Evolutionary conservation across 2,113 vertebrate genomes (phyloP).

Genomic region (Oxygymnocypris stewartii): DNA sequence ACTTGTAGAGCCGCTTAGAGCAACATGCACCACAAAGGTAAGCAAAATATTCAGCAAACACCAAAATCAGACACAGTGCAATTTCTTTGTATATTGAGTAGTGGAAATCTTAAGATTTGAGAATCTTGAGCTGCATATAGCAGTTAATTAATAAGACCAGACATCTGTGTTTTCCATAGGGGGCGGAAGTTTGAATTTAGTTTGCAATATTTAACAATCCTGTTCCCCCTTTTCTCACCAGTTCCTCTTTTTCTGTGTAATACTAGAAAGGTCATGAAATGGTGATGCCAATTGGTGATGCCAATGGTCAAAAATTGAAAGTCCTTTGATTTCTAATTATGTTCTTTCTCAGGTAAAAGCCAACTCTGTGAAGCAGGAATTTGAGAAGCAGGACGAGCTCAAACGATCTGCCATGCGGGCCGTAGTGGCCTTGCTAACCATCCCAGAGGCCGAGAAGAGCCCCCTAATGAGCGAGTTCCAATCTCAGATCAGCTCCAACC

Average conservation of each 20-base stretch:
- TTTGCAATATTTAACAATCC: background rate
- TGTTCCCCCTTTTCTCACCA: background rate
- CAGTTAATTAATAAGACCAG: background rate
- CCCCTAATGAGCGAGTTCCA: conserved; percentile 99
- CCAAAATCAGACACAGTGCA: background rate
- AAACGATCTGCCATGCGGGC: conserved; percentile 97
- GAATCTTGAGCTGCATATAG: too few relatives aligned
- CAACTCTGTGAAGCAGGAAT: conserved; percentile 98
- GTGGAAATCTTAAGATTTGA: background rate
- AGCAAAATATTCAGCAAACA: background rate
- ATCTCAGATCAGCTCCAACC: conserved; percentile 98
- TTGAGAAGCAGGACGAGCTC: conserved; percentile 98
- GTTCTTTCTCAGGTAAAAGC: conserved; percentile 88
- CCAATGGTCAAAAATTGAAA: background rate
- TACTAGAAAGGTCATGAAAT: background rate
- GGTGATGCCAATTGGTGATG: too few relatives aligned
- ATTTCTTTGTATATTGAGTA: background rate
- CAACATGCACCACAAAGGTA: conserved; percentile 88
- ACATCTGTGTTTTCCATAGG: background rate
- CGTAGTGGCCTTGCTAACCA: conserved; percentile 94
- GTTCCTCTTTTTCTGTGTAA: background rate
- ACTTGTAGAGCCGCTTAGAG: conserved; percentile 90
- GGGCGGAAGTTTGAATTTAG: background rate
- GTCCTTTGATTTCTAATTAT: background rate
- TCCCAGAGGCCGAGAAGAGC: conserved; percentile 99